Conservation (phyloP, 2,797 vertebrate species). For the Enteromius radiatus region DNA sequence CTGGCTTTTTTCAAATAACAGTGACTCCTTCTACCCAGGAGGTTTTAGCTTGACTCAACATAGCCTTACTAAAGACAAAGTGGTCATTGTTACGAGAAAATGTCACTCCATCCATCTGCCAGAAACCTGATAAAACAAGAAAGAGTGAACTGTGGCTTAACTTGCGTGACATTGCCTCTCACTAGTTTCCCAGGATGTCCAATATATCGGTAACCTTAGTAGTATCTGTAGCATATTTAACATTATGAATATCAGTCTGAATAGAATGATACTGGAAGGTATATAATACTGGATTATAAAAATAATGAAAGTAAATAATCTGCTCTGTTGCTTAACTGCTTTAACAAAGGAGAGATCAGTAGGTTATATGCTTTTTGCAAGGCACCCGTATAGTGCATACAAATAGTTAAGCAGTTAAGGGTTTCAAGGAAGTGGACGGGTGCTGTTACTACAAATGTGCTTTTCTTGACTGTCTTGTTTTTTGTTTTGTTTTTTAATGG, state of each 20-base stretch:
- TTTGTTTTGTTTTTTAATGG: not conserved
- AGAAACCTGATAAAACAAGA: slow-evolving; percentile 30
- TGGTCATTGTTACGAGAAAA: slow-evolving; percentile 44
- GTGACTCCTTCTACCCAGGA: slow-evolving; percentile 27
- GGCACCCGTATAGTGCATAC: not conserved
- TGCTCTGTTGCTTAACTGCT: not conserved
- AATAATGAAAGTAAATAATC: not conserved
- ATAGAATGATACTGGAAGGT: not conserved
- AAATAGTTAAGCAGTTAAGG: not conserved
- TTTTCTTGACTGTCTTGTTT: not conserved
- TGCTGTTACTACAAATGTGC: not conserved
- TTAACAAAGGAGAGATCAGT: not conserved
- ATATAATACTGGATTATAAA: not conserved
- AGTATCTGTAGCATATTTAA: not conserved
- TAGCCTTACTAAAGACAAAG: slow-evolving; percentile 28
- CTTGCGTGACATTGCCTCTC: not conserved
- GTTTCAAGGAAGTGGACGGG: not conserved
- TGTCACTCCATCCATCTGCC: slow-evolving; percentile 4
- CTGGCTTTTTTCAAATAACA: slow-evolving; percentile 47
- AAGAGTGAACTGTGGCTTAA: not conserved
- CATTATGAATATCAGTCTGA: not conserved
- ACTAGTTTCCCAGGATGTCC: not conserved
- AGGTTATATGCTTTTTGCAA: not conserved
- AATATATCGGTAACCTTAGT: not conserved
- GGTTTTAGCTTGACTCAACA: not conserved